Percentiles rank a stretch among this genome's conserved stretches.
These are phyloP conservation scores for Aradus depressus DNA, from an alignment of 2,888 invertebrate species.

Conservation along the genomic window DNA sequence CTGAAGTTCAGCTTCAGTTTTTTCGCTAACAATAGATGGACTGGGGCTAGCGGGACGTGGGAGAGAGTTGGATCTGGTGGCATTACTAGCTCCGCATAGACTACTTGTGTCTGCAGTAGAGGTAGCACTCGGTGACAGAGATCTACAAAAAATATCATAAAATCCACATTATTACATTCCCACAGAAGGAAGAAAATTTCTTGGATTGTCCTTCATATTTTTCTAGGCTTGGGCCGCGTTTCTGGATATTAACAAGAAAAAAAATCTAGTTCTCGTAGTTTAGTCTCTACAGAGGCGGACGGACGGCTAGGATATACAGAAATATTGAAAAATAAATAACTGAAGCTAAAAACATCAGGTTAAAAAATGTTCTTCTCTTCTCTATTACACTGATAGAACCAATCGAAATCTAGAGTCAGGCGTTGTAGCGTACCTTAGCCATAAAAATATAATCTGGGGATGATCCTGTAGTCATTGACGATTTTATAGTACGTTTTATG, in stretches of 20 bases:
- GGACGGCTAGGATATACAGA: not conserved
- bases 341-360: too few relatives aligned
- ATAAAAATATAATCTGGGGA: too few relatives aligned
- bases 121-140: conserved; percentile 50
- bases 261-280: too few relatives aligned
- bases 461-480: too few relatives aligned
- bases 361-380: too few relatives aligned
- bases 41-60: conserved; percentile 80
- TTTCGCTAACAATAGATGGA: conserved; percentile 82
- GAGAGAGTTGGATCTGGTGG: conserved; percentile 48
- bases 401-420: too few relatives aligned
- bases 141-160: conserved; percentile 33
- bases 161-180: not conserved
- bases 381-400: too few relatives aligned
- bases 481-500: too few relatives aligned
- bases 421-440: too few relatives aligned
- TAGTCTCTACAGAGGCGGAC: not conserved
- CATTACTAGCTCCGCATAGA: conserved; percentile 46
- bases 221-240: too few relatives aligned
- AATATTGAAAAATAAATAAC: not conserved
- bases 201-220: not conserved
- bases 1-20: conserved; percentile 70
- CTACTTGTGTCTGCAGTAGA: conserved; percentile 50
- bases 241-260: too few relatives aligned
- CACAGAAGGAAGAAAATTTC: not conserved